Evolutionary conservation across 2,888 invertebrate genomes (phyloP).

Genomic region (Mycogona germanica): DNA sequence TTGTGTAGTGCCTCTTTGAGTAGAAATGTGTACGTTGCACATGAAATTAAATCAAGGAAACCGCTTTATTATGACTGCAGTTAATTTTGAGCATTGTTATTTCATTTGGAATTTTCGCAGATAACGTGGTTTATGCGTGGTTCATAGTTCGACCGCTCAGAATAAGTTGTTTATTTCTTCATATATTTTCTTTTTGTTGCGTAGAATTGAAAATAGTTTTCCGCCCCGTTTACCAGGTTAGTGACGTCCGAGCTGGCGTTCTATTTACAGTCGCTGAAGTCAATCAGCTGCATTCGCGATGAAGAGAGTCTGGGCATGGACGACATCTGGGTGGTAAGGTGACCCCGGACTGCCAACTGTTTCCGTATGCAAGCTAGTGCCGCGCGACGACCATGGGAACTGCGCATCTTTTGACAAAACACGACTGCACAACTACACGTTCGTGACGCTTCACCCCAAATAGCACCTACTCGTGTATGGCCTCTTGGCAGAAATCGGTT

Average conservation of each 20-base stretch:
- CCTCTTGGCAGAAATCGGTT: no score
- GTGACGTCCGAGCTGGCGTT: slow-evolving; percentile 87
- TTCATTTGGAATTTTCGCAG: neutral
- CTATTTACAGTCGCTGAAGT: slow-evolving; percentile 74
- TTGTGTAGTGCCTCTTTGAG: no score
- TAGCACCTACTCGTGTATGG: no score
- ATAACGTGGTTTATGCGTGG: neutral
- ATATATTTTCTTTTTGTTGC: no score
- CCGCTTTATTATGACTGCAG: no score
- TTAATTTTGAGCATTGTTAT: no score
- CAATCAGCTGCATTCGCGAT: slow-evolving; percentile 36
- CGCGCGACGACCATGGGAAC: neutral
- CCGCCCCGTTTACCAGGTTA: slow-evolving; percentile 43
- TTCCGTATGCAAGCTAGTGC: neutral
- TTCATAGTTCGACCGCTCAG: no score
- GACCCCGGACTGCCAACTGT: neutral
- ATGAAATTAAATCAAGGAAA: no score
- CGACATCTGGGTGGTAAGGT: slow-evolving; percentile 12
- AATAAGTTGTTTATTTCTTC: no score
- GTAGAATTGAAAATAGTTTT: slow-evolving; percentile 13
- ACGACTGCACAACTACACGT: neutral
- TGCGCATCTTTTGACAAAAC: neutral
- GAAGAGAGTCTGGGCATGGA: slow-evolving; percentile 13
- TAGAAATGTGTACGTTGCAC: no score
- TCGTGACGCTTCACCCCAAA: no score